Base-by-base conservation (phyloP, 2,888 invertebrate species). In the Rhopalosiphum nymphaeae region DNA sequence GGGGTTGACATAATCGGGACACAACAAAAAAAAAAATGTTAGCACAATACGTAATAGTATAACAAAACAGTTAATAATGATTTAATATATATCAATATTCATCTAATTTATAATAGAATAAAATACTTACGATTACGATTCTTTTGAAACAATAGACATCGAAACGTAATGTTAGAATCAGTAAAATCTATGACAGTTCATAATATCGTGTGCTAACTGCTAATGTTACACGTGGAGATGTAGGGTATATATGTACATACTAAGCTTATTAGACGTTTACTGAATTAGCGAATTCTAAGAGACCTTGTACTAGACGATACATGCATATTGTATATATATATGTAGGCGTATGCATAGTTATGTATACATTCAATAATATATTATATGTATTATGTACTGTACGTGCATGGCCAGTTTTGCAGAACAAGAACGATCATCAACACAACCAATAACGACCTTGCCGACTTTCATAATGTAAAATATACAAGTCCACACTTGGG, bases 271-370 rank as follows among this genome's bases (percentile, higher is more conserved):
- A 78, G 36, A 78, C 78, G 78, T 36, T 87, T 78, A 84, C 84
- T 84, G 56, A 91, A 91, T 91, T 53, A 91, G 61, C 84, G 53
- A 91, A 84, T 91, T 84, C 84, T 56, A 86, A 88, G 42, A 92
- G 92, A 92, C 92, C 92, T 92, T 92, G 92, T 88, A 53, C 36
- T 57, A 86, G 44, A 92, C 86, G 86, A 87, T 87, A n/a, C 88
- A 78, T 78, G 67, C 49, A 87, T 46, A 56, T 49, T 88, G 91
- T 16, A 56, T 88, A 56, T 42, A 56, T 42, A 36, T 56, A 91
- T 56, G 91, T 92, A 92, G 92, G 92, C 42, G 92, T 87, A 57
- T 13, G 49, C 46, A 49, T 10, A 91, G 42, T 87, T 87, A 88
- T 88, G 53, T 53, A n/a, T 46, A 88, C 13, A 88, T 67, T 91